phyloP scores from a whole-genome alignment of 2,888 invertebrate genomes.

The Pardosa pseudoannulata region DNA sequence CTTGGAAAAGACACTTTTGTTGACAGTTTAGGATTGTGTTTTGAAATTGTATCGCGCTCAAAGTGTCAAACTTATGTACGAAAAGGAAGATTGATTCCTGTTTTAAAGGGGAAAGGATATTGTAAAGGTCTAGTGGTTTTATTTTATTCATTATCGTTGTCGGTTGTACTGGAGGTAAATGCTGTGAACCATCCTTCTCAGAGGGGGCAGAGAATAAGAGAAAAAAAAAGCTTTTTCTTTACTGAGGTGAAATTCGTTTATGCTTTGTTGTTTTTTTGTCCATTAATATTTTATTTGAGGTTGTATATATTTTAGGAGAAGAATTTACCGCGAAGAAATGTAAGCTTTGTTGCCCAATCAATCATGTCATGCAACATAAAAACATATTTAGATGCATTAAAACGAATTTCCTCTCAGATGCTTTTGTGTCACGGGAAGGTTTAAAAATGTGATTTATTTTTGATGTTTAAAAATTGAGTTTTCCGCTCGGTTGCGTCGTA shows the following conservation, averaged over 20 bases:
- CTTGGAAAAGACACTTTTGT: slow-evolving; percentile 34
- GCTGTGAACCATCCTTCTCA: not conserved
- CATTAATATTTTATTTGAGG: slow-evolving; percentile 10
- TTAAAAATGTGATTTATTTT: not conserved
- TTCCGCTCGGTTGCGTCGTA: not conserved
- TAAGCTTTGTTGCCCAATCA: not conserved
- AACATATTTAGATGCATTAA: not conserved
- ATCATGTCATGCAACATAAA: not conserved
- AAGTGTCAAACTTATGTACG: slow-evolving; percentile 56
- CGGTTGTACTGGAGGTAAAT: not conserved
- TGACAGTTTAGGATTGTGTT: slow-evolving; percentile 52
- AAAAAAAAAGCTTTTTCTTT: not conserved
- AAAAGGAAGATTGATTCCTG: slow-evolving; percentile 52
- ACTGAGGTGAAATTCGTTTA: not conserved
- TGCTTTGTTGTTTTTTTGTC: slow-evolving; percentile 1
- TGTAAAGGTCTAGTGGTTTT: slow-evolving; percentile 35
- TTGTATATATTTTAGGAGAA: not conserved
- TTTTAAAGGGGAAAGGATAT: slow-evolving; percentile 58
- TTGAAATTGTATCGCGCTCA: slow-evolving; percentile 52
- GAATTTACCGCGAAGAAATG: not conserved
- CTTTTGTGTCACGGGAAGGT: not conserved
- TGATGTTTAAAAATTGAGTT: not conserved
- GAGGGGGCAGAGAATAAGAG: too few species aligned
- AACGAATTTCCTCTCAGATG: not conserved
- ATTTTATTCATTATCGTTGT: slow-evolving; percentile 50